Evolutionary conservation across 2,888 invertebrate species (phyloP).

Genomic region (Cylindroiulus punctatus): DNA sequence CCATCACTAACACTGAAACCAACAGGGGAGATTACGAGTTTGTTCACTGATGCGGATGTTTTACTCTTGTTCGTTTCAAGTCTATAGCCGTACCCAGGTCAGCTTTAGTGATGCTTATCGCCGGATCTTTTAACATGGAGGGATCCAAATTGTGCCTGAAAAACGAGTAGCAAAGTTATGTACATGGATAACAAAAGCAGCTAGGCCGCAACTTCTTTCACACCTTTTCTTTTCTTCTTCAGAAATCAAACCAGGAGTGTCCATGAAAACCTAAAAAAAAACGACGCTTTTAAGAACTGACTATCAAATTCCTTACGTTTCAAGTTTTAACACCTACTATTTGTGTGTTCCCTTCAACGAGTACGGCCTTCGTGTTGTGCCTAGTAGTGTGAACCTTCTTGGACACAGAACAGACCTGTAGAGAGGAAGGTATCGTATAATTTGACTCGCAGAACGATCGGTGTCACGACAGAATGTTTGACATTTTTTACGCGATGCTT

Average conservation of each 20-base stretch:
- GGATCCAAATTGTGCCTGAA: conserved; percentile 60
- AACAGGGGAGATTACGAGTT: background rate
- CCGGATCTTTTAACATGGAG: conserved; percentile 47
- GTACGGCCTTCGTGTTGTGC: conserved; percentile 77
- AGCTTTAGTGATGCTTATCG: background rate
- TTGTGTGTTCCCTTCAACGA: conserved; percentile 81
- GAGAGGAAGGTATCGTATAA: conserved; percentile 55
- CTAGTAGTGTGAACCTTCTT: conserved; percentile 92
- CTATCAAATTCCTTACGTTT: background rate
- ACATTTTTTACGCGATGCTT: too few relatives aligned
- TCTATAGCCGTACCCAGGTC: conserved; percentile 15
- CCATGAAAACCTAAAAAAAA: conserved; percentile 75
- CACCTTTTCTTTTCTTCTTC: conserved; percentile 76
- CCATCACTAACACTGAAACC: conserved; percentile 77
- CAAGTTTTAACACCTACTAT: conserved; percentile 68
- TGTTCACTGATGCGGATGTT: too few relatives aligned
- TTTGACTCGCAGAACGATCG: too few relatives aligned
- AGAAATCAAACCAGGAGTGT: conserved; percentile 90
- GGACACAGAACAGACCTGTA: conserved; percentile 87
- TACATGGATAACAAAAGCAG: background rate
- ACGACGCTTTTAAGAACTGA: background rate
- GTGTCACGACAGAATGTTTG: background rate
- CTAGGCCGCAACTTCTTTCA: conserved; percentile 59
- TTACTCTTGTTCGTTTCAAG: too few relatives aligned
- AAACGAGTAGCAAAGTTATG: background rate